Evolutionary conservation across 2,888 invertebrate species (phyloP).

Genomic region (Cataglyphis livida): DNA sequence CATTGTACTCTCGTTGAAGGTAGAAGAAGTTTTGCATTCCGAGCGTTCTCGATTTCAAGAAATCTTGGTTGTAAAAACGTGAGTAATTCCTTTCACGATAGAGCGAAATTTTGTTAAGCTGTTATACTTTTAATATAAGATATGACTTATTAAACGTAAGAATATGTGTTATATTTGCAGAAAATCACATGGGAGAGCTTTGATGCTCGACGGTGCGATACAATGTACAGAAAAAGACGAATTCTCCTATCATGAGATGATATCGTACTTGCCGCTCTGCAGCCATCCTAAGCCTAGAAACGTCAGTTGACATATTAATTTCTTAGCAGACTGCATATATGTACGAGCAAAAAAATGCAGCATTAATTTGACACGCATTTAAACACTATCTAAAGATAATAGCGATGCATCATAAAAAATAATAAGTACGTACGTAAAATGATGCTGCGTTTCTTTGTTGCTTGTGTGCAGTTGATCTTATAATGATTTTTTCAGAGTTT

Average conservation of each 20-base stretch:
- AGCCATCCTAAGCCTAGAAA: slow-evolving; percentile 96
- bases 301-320: slow-evolving; percentile 82
- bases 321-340: neutral
- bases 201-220: slow-evolving; percentile 98
- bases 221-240: slow-evolving; percentile 99
- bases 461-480: neutral
- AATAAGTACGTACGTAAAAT: neutral
- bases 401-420: neutral
- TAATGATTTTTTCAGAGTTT: neutral
- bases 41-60: slow-evolving; percentile 95
- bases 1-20: slow-evolving; percentile 94
- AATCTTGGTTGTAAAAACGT: slow-evolving; percentile 93
- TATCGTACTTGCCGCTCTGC: slow-evolving; percentile 96
- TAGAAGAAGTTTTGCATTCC: slow-evolving; percentile 92
- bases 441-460: neutral
- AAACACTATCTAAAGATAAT: neutral
- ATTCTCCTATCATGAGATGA: slow-evolving; percentile 99
- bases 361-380: neutral
- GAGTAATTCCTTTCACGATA: slow-evolving; percentile 77
- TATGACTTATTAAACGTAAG: slow-evolving; percentile 1
- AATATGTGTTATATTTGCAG: slow-evolving; percentile 84
- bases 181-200: slow-evolving; percentile 92
- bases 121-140: neutral
- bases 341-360: neutral
- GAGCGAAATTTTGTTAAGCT: neutral